Evolutionary conservation across 2,113 vertebrate species (phyloP), one percentile per base, ranked within the genome.

Genomic region (Gymnarchus niloticus): DNA sequence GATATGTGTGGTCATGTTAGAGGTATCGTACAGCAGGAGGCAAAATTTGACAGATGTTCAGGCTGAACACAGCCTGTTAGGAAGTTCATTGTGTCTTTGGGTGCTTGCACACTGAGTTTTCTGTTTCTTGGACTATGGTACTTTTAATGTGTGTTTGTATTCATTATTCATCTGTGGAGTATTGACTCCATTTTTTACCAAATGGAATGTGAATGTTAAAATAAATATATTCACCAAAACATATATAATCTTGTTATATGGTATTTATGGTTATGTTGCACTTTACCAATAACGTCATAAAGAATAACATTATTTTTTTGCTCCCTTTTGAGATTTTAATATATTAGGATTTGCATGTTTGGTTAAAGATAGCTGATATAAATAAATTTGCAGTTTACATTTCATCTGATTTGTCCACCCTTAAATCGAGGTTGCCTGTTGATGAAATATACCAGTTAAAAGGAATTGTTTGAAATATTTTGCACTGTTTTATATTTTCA

Each of bases 1-100:
- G 91, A 99, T 99, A 93, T 99, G 98, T 95, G 97, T 99, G 93
- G 97, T 99, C 93, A 99, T 99, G 97, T 95, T 99, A 94, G 98
- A 99, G 98, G 98, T 99, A 97, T 86, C 91, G 93, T 94, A 88
- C 93, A 90, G 89, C 7, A 56, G 56, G 7, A 33, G 52, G 6
- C 48, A 21, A 56, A 12, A 41, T 41, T 83, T 33, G 17, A 17
- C 14, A 54, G 19, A 33, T 57, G 23, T 54, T 59, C 19, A 23
- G 33, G 56, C 21, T 44, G 4, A 57, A 8, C 37, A 59, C 33
- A 82, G 51, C 14, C 28, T 69, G 73, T 48, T 8, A 48, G 44
- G 76, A 41, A 78, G 65, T 73, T 73, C 65, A 19, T 19, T 10
- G 23, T 33, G 17, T 69, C n/a, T n/a, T 12, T 37, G 37, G 37